phyloP scores from a whole-genome alignment of 2,797 vertebrate species.

The Cynodonichthys magdalenae region DNA sequence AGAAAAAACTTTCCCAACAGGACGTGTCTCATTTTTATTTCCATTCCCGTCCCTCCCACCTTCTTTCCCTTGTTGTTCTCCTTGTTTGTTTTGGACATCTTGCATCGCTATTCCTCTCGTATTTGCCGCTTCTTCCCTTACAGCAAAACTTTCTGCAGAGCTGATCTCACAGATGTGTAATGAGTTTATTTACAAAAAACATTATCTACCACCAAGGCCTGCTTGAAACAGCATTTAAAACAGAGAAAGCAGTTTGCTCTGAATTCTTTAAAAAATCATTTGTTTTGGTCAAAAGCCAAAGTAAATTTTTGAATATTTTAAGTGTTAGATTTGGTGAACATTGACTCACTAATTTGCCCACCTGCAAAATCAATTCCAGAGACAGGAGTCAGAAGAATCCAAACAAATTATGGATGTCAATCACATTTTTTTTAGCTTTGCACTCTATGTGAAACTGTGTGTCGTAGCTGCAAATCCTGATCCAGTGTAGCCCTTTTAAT shows the following conservation, averaged over 20 bases:
- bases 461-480: not conserved
- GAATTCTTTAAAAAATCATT: not conserved
- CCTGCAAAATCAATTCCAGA: not conserved
- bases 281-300: not conserved
- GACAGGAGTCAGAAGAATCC: not conserved
- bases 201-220: not conserved
- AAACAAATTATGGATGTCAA: not conserved
- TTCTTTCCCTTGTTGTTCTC: conserved; percentile 38
- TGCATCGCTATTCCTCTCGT: conserved; percentile 8
- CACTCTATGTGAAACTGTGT: not conserved
- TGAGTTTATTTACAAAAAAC: not conserved
- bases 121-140: conserved; percentile 14
- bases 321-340: conserved; percentile 1
- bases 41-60: conserved; percentile 68
- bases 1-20: conserved; percentile 49
- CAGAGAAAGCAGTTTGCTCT: not conserved
- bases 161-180: conserved; percentile 3
- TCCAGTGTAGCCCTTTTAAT: not conserved
- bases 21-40: conserved; percentile 73
- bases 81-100: conserved; percentile 52
- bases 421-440: not conserved
- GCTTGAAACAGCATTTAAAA: conserved; percentile 1
- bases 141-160: conserved; percentile 21
- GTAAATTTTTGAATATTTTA: not conserved
- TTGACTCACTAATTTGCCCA: not conserved